Evolutionary conservation across 2,113 vertebrate species (phyloP).

Genomic region (Nyctereutes procyonoides): DNA sequence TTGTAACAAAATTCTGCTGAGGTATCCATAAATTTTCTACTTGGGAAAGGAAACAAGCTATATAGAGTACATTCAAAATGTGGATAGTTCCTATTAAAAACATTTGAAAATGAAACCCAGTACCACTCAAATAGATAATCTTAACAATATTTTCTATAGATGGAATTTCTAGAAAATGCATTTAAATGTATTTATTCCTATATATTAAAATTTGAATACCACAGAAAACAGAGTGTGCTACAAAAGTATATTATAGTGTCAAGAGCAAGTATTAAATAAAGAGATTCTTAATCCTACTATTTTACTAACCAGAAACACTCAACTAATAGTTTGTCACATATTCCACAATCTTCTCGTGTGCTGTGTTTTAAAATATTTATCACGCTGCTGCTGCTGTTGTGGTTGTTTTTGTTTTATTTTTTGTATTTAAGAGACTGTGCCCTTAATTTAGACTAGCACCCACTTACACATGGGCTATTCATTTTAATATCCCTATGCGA

Average conservation of each 20-base stretch:
- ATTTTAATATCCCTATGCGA: background rate
- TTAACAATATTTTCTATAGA: background rate
- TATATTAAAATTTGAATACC: background rate
- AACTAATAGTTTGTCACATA: background rate
- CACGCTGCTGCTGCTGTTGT: background rate
- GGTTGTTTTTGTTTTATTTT: background rate
- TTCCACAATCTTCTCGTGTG: background rate
- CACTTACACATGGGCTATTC: background rate
- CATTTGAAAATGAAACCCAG: conserved; percentile 17
- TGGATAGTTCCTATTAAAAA: background rate
- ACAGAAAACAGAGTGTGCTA: background rate
- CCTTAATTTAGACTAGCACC: background rate
- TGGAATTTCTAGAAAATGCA: background rate
- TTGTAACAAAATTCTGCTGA: background rate
- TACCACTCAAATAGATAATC: background rate
- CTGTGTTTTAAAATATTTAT: background rate
- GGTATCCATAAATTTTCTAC: background rate
- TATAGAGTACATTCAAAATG: background rate
- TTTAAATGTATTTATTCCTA: background rate
- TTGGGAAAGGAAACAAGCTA: background rate
- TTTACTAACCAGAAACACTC: background rate
- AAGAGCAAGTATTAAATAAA: background rate
- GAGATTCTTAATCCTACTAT: background rate
- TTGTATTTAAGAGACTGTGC: background rate
- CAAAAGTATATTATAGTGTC: background rate